Evolutionary conservation across 1,140 invertebrate species (phyloP), one percentile per base, ranked within the genome.

Genomic region (Tetragonula clypearis): DNA sequence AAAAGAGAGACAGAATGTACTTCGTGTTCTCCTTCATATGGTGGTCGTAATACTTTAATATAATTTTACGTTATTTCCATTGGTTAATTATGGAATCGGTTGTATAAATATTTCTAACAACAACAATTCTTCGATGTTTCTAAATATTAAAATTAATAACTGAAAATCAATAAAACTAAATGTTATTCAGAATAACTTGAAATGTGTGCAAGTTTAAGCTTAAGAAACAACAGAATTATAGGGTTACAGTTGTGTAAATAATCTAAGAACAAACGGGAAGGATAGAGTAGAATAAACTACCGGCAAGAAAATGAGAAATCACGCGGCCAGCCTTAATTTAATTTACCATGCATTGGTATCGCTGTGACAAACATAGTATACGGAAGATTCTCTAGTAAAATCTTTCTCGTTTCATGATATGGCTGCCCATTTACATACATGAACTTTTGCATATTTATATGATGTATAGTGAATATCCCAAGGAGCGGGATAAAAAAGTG

Each of bases 371-470:
- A 23, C 26, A 8, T 49, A 19, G 15, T 17, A 30, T 19, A 17
- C 15, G 15, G 15, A 68, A 5, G 41, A n/a, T 15, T 12, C 8
- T 41, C 19, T 49, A 21, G 11, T 30, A 56, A 58, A 30, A 35
- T 14, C 26, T 56, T 19, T 21, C 26, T 56, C 26, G 53, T 56
- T 30, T 56, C 19, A 58, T 5, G 11, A 56, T 15, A 30, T 21
- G 8, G 19, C 56, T 49, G 49, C 55, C 15, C 12, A 41, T 68
- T 79, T 19, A 3, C 11, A 17, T 66, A 55, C 26, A 75, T 55
- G 49, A 82, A 82, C 26, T 60, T 75, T 82, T 66, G 49, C 72
- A 66, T 65, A 55, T 74, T 66, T 35, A 58, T 83, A 83, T 78
- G 65, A 75, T 77, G 8, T 15, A 12, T 4, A n/a, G n/a, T 68